Conservation (phyloP, 1,140 invertebrate species). For the Homarus americanus region DNA sequence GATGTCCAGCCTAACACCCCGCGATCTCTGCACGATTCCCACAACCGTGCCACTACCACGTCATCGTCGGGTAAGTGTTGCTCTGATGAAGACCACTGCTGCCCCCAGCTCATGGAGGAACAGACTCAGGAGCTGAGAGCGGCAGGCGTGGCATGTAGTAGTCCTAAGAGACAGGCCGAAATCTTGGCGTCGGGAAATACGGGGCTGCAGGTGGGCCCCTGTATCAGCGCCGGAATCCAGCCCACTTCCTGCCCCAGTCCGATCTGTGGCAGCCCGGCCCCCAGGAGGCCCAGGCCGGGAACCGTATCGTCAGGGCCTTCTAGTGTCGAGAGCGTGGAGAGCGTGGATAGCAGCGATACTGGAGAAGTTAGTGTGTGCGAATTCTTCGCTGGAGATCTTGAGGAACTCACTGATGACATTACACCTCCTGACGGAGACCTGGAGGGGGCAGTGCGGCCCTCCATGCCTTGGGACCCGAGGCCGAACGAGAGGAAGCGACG, state of each 20-base stretch:
- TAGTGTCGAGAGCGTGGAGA: slow-evolving; percentile 46
- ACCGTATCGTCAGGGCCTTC: slow-evolving; percentile 40
- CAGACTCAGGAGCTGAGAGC: slow-evolving; percentile 28
- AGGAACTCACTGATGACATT: slow-evolving; percentile 7
- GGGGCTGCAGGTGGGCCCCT: neutral
- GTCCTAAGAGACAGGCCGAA: neutral
- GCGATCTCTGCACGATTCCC: neutral
- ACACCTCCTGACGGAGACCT: slow-evolving; percentile 37
- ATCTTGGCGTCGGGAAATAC: neutral
- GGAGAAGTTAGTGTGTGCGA: neutral
- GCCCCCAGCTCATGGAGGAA: slow-evolving; percentile 45
- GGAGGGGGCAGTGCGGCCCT: slow-evolving; percentile 1
- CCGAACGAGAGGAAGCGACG: slow-evolving; percentile 59
- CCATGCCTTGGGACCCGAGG: slow-evolving; percentile 13
- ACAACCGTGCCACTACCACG: neutral
- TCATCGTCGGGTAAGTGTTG: slow-evolving; percentile 29
- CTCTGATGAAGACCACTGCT: slow-evolving; percentile 50
- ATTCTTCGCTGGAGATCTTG: slow-evolving; percentile 34
- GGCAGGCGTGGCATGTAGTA: neutral
- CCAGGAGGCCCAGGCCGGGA: slow-evolving; percentile 12
- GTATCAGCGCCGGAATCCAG: slow-evolving; percentile 32
- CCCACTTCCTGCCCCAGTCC: slow-evolving; percentile 29
- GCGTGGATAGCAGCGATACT: neutral
- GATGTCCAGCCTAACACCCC: neutral
- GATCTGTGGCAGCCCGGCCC: slow-evolving; percentile 52